Base-by-base conservation (phyloP, 1,140 invertebrate species). In the Pseudomyrmex dendroicus region DNA sequence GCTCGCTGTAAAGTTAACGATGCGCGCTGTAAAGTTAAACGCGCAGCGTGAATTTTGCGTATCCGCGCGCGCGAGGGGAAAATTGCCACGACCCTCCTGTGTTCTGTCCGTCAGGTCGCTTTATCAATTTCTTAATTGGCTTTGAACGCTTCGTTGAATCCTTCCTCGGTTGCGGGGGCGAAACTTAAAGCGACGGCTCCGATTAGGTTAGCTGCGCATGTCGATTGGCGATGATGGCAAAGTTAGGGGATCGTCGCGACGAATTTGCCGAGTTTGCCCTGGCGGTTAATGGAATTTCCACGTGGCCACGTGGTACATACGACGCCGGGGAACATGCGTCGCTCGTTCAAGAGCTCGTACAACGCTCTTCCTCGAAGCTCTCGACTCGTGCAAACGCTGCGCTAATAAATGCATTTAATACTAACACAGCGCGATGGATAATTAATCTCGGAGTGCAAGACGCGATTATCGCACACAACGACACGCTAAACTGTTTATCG, bases 211-310 rank as follows among this genome's bases (percentile, higher is more conserved):
- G 63, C 63, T 57, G 52, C 35, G 35, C 63, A 78, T 68, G 74
- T 78, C 74, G 63, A 78, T 78, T 78, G 63, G 74, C n/a, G 74
- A 78, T 78, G 74, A 78, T 78, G 74, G 74, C 74, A 68, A 78
- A 78, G 74, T 78, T 78, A 78, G 74, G 74, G 74, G 74, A 68
- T 78, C 74, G 74, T 78, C 74, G 74, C 74, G 74, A 78, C 63
- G 52, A 78, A 78, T 78, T 78, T 78, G 63, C 63, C 63, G 74
- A 78, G 74, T 78, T 78, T 78, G 63, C 52, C 63, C 74, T 20
- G 52, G 50, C 74, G 52, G 74, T 68, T 78, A 68, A 78, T 78
- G 63, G 63, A 78, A 78, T 78, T 78, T 78, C 74, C 74, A 56
- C 63, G 74, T 68, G 74, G 54, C 74, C 74, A 66, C 50, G 74